A percentile compares a stretch with the other conserved stretches of the same genome.
Evolutionary conservation across 2,113 vertebrate genomes (phyloP).

Genomic region (Psephotus haematonotus): DNA sequence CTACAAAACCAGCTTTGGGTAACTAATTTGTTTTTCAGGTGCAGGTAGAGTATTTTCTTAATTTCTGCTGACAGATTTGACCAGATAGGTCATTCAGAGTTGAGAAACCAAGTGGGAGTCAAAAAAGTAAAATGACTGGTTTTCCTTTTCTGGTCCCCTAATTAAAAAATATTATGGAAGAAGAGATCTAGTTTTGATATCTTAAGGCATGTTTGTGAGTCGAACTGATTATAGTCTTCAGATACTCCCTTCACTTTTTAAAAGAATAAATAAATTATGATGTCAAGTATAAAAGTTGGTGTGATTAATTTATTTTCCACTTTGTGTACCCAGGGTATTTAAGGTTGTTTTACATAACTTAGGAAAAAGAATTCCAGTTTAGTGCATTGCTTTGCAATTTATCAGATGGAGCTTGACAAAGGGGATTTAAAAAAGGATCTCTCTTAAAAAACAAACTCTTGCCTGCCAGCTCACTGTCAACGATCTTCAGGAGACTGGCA

Average conservation of each 20-base stretch:
- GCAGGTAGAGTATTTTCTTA: neutral
- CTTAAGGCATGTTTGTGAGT: neutral
- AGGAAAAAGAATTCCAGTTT: neutral
- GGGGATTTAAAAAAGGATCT: neutral
- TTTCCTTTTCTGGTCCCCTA: neutral
- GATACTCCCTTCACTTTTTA: neutral
- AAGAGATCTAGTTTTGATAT: conserved; percentile 9
- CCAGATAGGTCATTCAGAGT: neutral
- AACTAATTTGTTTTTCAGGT: neutral
- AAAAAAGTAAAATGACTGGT: neutral
- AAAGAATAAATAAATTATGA: neutral
- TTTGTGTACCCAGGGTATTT: conserved; percentile 5
- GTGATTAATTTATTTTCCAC: conserved; percentile 48
- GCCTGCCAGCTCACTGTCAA: neutral
- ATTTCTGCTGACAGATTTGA: neutral
- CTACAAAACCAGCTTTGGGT: neutral
- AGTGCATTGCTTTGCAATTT: neutral
- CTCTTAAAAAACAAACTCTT: neutral
- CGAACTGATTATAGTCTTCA: neutral
- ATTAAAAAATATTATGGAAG: neutral
- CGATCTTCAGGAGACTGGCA: neutral
- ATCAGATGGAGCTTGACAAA: neutral
- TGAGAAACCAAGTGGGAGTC: neutral
- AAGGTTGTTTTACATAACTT: conserved; percentile 15
- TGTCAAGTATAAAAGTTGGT: conserved; percentile 7